A percentile compares a stretch with the other conserved stretches of the same genome.
These are phyloP conservation scores for Hystrix cristata DNA, from an alignment of 2,113 vertebrate species.

Conservation along the genomic window DNA sequence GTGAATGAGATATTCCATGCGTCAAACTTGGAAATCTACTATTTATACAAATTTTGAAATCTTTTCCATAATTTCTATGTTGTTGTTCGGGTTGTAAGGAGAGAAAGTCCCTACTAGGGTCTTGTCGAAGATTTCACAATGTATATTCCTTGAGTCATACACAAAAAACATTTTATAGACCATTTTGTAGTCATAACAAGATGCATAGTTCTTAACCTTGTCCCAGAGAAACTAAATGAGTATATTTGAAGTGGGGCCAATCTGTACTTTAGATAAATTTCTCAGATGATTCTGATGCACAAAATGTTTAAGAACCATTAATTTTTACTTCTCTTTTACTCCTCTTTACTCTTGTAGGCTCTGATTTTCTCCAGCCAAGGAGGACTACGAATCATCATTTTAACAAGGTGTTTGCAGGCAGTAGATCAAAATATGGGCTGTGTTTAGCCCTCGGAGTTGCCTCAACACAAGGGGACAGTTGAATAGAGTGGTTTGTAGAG, in stretches of 20 bases:
- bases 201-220: background rate
- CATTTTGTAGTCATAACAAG: conserved; percentile 1
- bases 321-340: conserved; percentile 71
- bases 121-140: background rate
- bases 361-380: conserved; percentile 69
- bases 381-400: conserved; percentile 65
- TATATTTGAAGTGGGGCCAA: background rate
- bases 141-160: background rate
- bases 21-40: background rate
- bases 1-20: background rate
- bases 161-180: too few species aligned
- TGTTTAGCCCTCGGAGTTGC: conserved; percentile 41
- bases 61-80: background rate
- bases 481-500: conserved; percentile 45
- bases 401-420: conserved; percentile 67
- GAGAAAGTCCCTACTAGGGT: background rate
- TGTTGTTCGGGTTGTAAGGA: background rate
- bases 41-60: conserved; percentile 10
- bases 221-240: background rate
- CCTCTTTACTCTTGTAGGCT: conserved; percentile 69
- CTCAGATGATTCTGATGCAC: conserved; percentile 53
- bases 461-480: conserved; percentile 46
- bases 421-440: conserved; percentile 41
- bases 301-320: conserved; percentile 50
- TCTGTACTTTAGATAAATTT: conserved; percentile 32